Evolutionary conservation across 2,888 invertebrate genomes (phyloP), one percentile per base, ranked within the genome.

Genomic region (Pterostichus madidus): DNA sequence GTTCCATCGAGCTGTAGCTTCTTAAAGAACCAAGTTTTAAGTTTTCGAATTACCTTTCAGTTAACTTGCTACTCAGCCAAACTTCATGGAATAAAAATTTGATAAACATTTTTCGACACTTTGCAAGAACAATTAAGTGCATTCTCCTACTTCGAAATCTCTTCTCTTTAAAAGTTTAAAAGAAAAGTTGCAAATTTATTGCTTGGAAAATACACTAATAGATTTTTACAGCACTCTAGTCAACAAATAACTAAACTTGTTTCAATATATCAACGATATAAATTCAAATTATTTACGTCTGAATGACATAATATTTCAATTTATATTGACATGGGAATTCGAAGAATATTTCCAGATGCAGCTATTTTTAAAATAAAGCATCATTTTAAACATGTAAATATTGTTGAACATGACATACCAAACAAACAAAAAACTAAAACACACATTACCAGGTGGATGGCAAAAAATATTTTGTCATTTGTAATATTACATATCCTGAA

Each of bases 81-180:
- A 68, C 68, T 68, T 68, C 44, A 13, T 68, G 39, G 68, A 68
- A 68, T 68, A 68, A 68, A 68, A 68, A 68, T 68, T 68, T 68
- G 68, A 68, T 68, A 68, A 68, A 68, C 68, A 68, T 13, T 68
- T 68, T 68, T 68, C 35, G 31, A 39, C 68, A 68, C 68, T 68
- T 68, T 39, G 44, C 68, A 44, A 39, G 68, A 68, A 68, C 68
- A 68, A 68, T 68, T 68, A 68, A 68, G 39, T 68, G 44, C 68
- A 68, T 68, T 68, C 44, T 68, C 35, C 17, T 68, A 44, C 24
- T 68, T 39, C 15, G 31, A 59, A 59, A 44, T 68, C 44, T 39
- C 68, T 13, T 39, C 68, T 59, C 59, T 39, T 35, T 13, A 39
- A 68, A 68, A 68, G 39, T 68, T 68, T 68, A 44, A 68, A 68